Evolutionary conservation across 2,797 vertebrate species (phyloP).

Genomic region (Graptemys geographica): DNA sequence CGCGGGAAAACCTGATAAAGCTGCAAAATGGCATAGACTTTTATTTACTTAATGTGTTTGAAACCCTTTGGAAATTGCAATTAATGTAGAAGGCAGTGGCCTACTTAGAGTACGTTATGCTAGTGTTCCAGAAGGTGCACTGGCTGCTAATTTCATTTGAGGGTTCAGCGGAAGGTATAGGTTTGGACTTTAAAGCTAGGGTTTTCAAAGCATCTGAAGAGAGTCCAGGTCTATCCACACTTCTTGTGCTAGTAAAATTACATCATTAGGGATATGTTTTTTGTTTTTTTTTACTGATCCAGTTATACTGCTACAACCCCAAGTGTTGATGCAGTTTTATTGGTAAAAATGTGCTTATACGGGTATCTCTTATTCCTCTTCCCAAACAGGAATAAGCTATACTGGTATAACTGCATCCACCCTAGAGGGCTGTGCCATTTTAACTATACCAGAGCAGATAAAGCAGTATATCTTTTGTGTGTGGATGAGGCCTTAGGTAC

Average conservation of each 20-base stretch:
- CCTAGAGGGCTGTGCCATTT: background rate
- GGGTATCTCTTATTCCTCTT: background rate
- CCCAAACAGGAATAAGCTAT: background rate
- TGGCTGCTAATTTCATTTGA: background rate
- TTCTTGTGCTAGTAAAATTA: fast-evolving
- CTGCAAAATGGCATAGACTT: background rate
- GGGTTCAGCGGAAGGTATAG: background rate
- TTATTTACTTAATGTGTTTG: background rate
- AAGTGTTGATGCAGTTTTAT: background rate
- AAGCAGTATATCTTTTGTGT: background rate
- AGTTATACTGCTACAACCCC: background rate
- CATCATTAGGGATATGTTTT: background rate
- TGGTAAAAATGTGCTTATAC: background rate
- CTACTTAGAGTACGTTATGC: background rate
- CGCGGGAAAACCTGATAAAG: background rate
- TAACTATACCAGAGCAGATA: background rate
- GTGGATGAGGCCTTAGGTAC: background rate
- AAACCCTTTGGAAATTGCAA: background rate
- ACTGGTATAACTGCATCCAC: background rate
- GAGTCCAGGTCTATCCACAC: background rate
- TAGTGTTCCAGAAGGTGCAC: background rate
- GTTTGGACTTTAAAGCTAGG: background rate
- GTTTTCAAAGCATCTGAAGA: background rate
- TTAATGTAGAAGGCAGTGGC: background rate
- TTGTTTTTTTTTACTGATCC: background rate